These are phyloP conservation scores for Lycopodina hypogea DNA, from an alignment of 37 sponge, comb jelly and placozoan genomes.

Conservation along the genomic window DNA sequence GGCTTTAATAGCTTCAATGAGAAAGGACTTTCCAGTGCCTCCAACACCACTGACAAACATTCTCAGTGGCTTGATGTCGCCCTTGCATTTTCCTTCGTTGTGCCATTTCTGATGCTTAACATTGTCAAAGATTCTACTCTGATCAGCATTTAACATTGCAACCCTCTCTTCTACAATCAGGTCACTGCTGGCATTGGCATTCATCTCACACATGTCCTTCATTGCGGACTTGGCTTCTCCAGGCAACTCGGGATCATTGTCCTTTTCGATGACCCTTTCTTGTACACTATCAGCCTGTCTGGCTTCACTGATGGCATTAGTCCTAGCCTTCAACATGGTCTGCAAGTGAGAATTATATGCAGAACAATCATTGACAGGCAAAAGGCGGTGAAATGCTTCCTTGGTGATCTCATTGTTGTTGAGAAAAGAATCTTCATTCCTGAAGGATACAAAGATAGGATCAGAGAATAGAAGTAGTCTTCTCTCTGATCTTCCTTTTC, in stretches of 20 bases:
- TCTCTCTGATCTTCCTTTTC: constrained; percentile 42
- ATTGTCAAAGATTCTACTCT: constrained; percentile 35
- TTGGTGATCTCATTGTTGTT: constrained; percentile 39
- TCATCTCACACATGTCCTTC: no score
- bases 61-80: constrained; percentile 48
- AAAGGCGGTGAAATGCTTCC: constrained; percentile 31
- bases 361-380: background rate
- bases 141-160: constrained; percentile 54
- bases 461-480: no score
- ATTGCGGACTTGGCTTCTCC: constrained; percentile 55
- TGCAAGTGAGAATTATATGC: constrained; percentile 38
- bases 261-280: no score
- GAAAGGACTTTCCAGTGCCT: no score
- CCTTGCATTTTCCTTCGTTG: constrained; percentile 8
- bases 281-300: no score
- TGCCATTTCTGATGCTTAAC: constrained; percentile 21
- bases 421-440: no score
- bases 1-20: no score
- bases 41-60: no score
- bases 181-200: no score
- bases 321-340: constrained; percentile 27
- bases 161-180: constrained; percentile 43
- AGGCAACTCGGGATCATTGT: constrained; percentile 26
- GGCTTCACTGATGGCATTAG: background rate
- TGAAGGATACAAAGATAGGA: no score